phyloP scores from a whole-genome alignment of 2,888 invertebrate genomes.

The Agonopterix arenella region DNA sequence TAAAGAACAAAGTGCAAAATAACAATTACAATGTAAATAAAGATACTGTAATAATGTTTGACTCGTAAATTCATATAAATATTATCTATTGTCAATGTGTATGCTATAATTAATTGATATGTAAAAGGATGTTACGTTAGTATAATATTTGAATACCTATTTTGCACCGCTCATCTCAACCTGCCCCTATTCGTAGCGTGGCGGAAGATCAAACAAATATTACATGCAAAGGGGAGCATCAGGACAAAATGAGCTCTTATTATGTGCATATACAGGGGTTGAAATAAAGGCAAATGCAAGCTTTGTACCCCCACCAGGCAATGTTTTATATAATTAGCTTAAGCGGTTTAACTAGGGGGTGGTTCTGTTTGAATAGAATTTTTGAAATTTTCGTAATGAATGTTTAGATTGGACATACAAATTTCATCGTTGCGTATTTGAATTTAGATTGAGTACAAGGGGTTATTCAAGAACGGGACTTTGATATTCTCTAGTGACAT shows the following conservation, averaged over 20 bases:
- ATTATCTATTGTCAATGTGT: too few species aligned
- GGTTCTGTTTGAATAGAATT: constrained; percentile 41
- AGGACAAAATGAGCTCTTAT: constrained; percentile 50
- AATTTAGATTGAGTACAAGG: constrained; percentile 54
- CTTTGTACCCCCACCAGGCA: constrained; percentile 37
- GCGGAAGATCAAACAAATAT: constrained; percentile 69
- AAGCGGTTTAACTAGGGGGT: constrained; percentile 65
- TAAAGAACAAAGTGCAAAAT: too few species aligned
- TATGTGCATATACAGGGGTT: constrained; percentile 55
- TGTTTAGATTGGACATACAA: constrained; percentile 69
- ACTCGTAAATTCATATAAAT: too few species aligned
- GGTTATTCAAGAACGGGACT: constrained; percentile 34
- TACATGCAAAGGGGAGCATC: constrained; percentile 52
- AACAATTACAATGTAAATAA: too few species aligned
- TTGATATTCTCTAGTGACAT: constrained; percentile 49
- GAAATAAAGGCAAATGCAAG: constrained; percentile 39
- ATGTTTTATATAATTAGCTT: constrained; percentile 72
- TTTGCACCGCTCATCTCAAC: constrained; percentile 10
- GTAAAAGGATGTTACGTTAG: too few species aligned
- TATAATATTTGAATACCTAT: not conserved
- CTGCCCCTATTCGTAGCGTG: constrained; percentile 33
- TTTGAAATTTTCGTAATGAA: constrained; percentile 60
- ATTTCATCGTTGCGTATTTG: constrained; percentile 52
- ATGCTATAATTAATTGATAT: too few species aligned
- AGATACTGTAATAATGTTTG: too few species aligned